These are phyloP conservation scores for Tachyglossus aculeatus DNA, from an alignment of 2,797 vertebrate species.

Conservation along the genomic window DNA sequence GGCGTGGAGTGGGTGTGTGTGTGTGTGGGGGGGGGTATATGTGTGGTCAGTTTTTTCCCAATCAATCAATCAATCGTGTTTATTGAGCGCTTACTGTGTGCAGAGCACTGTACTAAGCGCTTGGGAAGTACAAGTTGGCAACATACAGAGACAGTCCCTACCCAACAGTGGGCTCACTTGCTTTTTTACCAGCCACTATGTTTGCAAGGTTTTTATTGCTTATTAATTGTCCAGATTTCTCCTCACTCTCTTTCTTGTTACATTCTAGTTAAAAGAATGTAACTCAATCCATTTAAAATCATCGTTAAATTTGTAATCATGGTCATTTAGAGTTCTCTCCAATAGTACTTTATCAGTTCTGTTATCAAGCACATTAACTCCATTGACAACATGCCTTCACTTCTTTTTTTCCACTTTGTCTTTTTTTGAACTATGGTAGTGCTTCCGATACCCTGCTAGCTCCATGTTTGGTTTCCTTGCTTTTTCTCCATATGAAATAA, in stretches of 20 bases:
- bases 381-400: neutral
- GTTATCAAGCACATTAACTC: neutral
- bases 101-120: too few relatives aligned
- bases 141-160: too few relatives aligned
- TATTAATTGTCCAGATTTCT: neutral
- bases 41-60: too few relatives aligned
- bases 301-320: neutral
- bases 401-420: neutral
- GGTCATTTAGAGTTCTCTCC: rapidly evolving
- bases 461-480: neutral
- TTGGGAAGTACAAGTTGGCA: too few relatives aligned
- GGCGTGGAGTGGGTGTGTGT: too few relatives aligned
- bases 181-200: neutral
- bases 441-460: too few relatives aligned
- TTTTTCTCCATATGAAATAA: neutral
- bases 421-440: neutral
- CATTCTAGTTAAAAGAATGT: neutral
- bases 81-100: too few relatives aligned
- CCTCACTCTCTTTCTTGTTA: neutral
- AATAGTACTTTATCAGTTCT: rapidly evolving
- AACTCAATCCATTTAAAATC: neutral
- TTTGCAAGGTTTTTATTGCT: neutral
- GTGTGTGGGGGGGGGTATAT: too few relatives aligned
- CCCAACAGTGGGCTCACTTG: too few relatives aligned
- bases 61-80: too few relatives aligned